Evolutionary conservation across 2,797 vertebrate species (phyloP), one percentile per base, ranked within the genome.

Genomic region (Limnodromus scolopaceus): DNA sequence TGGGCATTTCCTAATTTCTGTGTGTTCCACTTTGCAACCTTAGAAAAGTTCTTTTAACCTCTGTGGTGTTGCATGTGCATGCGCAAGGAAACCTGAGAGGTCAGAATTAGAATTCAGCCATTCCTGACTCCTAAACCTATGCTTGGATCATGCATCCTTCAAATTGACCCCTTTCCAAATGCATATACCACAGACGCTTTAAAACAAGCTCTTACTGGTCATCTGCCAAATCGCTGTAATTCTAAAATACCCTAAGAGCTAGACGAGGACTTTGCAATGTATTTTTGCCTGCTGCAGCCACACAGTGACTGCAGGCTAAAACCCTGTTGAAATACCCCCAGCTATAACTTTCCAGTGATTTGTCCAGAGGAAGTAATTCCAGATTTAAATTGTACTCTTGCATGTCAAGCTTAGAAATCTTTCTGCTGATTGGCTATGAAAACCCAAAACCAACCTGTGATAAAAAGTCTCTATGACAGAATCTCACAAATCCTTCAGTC

Each of bases 271-370:
- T 92, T 68, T 54, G 72, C 46, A 57, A 82, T 25, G n/a, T 96
- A 97, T 97, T 97, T 97, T 95, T 96, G 96, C 80, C 82, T 87
- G 10, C 69, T 84, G 74, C 68, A 96, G 91, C 81, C 79, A 72
- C 4, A 0, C 45, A 63, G 51, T 63, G 82, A 95, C 95, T 93
- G 87, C 69, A 91, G 71, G 84, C 84, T 93, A 79, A 96, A 96
- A 32, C 38, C 25, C 89, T 92, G 77, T 85, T 78, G 84, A 89
- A 90, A 92, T 90, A 48, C 7, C 5, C 45, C 79, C 30, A 39
- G 90, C 72, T 89, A 78, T 68, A 96, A 79, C 74, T 48, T 65
- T 24, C 7, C 49, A 77, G 15, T 30, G 22, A 78, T 93, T 72
- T 64, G 7, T 72, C n/a, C n/a, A 48, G 48, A 81, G 23, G 38